These are phyloP conservation scores for Blastobasis adustella DNA, from an alignment of 2,888 invertebrate genomes.

Conservation along the genomic window DNA sequence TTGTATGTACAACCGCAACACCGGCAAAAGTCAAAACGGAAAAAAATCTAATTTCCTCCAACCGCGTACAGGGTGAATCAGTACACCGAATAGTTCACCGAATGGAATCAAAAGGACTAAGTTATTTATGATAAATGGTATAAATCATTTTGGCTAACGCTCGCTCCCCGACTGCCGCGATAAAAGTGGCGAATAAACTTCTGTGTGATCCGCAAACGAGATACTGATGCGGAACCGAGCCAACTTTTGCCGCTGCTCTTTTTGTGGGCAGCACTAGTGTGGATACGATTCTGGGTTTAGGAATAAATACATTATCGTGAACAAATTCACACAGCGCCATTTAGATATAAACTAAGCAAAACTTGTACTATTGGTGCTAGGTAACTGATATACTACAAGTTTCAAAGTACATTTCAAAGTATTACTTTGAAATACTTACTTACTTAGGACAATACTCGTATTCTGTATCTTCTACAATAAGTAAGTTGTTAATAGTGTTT, in stretches of 20 bases:
- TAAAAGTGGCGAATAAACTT: conserved; percentile 70
- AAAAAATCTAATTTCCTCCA: conserved; percentile 29
- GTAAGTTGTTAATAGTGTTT: no score
- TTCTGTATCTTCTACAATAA: no score
- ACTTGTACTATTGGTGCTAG: no score
- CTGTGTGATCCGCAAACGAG: conserved; percentile 63
- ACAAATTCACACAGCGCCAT: no score
- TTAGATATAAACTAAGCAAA: no score
- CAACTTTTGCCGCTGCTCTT: conserved; percentile 20
- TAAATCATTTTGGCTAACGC: conserved; percentile 70
- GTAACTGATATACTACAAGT: no score
- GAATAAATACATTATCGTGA: no score
- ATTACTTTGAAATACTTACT: no score
- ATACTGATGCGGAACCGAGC: conserved; percentile 39
- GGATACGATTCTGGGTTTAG: conserved; percentile 4
- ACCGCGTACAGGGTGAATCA: conserved; percentile 22
- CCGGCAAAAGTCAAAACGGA: no score
- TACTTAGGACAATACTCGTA: no score
- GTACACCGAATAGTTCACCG: conserved; percentile 43
- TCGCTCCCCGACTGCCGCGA: conserved; percentile 42
- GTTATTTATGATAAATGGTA: conserved; percentile 72
- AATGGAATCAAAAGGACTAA: conserved; percentile 51
- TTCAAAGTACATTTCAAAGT: no score
- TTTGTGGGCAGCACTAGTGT: conserved; percentile 21
- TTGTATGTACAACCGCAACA: no score